These are phyloP conservation scores for Scaptomyza polygonia DNA, from an alignment of 2,888 invertebrate species.

Conservation along the genomic window DNA sequence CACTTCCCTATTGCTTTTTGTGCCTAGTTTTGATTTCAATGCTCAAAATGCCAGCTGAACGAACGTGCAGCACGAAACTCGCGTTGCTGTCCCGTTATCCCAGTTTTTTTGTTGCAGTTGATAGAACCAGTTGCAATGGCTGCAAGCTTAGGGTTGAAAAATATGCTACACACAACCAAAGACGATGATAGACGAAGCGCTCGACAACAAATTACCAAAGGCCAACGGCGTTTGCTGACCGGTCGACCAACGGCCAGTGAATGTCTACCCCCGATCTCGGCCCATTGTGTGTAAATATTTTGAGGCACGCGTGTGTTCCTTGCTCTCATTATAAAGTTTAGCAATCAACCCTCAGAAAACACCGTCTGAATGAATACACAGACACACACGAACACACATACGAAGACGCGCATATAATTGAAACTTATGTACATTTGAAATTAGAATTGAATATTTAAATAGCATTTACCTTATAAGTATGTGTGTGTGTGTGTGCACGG, in stretches of 20 bases:
- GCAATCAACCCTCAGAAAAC: constrained; percentile 50
- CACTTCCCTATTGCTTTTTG: constrained; percentile 3
- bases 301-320: constrained; percentile 79
- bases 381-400: constrained; percentile 18
- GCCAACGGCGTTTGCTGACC: constrained; percentile 76
- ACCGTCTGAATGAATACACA: constrained; percentile 9
- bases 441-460: constrained; percentile 53
- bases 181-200: constrained; percentile 45
- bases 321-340: constrained; percentile 75
- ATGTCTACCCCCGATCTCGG: constrained; percentile 46
- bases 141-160: constrained; percentile 57
- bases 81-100: constrained; percentile 35
- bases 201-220: constrained; percentile 82
- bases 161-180: constrained; percentile 5
- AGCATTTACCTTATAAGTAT: background rate
- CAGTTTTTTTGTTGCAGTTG: constrained; percentile 6
- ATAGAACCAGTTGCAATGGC: constrained; percentile 60
- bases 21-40: constrained; percentile 15
- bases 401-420: constrained; percentile 40
- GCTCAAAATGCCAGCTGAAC: constrained; percentile 53
- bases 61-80: constrained; percentile 26
- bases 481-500: background rate
- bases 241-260: constrained; percentile 63
- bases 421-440: constrained; percentile 53
- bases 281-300: constrained; percentile 80